These are phyloP conservation scores for Eristalis arbustorum DNA, from an alignment of 2,888 invertebrate species.

Conservation along the genomic window DNA sequence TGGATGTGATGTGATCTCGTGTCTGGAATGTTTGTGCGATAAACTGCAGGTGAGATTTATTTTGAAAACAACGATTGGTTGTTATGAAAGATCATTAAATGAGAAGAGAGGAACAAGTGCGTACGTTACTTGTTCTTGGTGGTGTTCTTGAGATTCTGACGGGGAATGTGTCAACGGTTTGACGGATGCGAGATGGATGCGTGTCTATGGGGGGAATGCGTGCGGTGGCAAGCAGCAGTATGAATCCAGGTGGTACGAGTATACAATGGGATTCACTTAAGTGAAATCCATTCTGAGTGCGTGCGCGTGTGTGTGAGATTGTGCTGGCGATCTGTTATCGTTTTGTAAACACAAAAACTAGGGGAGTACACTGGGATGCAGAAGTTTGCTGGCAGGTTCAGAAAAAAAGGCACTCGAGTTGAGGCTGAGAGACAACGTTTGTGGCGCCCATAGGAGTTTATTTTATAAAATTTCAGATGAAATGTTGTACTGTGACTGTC, in stretches of 20 bases:
- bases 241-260: slow-evolving; percentile 1
- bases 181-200: neutral
- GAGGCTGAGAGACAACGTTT: neutral
- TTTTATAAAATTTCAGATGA: too few relatives aligned
- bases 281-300: neutral
- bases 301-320: slow-evolving; percentile 37
- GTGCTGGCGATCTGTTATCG: slow-evolving; percentile 40
- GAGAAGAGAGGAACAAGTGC: neutral
- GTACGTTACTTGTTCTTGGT: slow-evolving; percentile 5
- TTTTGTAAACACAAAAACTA: slow-evolving; percentile 33
- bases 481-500: too few relatives aligned
- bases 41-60: slow-evolving; percentile 34
- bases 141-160: neutral
- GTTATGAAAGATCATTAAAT: neutral
- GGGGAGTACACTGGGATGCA: slow-evolving; percentile 27
- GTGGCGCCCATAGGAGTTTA: neutral
- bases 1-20: neutral
- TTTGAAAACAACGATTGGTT: slow-evolving; percentile 15
- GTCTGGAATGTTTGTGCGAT: slow-evolving; percentile 17
- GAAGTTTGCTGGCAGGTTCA: neutral
- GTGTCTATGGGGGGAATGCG: neutral
- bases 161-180: slow-evolving; percentile 4
- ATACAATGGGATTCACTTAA: slow-evolving; percentile 13
- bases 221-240: neutral
- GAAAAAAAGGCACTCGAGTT: neutral